phyloP scores from a whole-genome alignment of 2,888 invertebrate genomes.

The Diarsia dahlii region DNA sequence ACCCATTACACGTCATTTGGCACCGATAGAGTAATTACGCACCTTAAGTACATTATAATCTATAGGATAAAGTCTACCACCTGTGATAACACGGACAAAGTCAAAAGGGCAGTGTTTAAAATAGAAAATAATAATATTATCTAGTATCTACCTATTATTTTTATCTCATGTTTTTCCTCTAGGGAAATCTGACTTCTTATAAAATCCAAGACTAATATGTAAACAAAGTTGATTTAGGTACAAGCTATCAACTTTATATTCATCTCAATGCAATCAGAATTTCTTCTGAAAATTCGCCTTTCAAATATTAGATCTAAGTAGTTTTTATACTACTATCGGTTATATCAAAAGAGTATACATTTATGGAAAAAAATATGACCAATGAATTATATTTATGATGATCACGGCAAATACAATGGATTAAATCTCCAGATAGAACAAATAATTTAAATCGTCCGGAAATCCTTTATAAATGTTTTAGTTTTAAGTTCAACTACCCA shows the following conservation, averaged over 20 bases:
- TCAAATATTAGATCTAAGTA: too few relatives aligned
- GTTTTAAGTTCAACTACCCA: constrained; percentile 17
- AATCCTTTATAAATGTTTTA: constrained; percentile 24
- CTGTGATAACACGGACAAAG: background rate
- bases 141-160: background rate
- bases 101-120: background rate
- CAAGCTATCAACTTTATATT: background rate
- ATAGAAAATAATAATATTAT: too few relatives aligned
- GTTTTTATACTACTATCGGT: too few relatives aligned
- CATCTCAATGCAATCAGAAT: background rate
- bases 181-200: background rate
- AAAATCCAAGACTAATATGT: background rate
- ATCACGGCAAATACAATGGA: background rate
- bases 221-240: background rate
- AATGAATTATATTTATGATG: too few relatives aligned
- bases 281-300: background rate
- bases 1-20: constrained; percentile 22
- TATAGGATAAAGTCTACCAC: constrained; percentile 22
- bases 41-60: background rate
- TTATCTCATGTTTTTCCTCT: background rate
- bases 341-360: too few relatives aligned
- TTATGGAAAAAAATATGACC: too few relatives aligned
- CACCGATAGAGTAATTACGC: constrained; percentile 8
- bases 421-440: background rate
- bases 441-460: constrained; percentile 14